These are phyloP conservation scores for Echinarachnius parma DNA, from an alignment of 53 echinoderm and acorn worm genomes.

Conservation along the genomic window DNA sequence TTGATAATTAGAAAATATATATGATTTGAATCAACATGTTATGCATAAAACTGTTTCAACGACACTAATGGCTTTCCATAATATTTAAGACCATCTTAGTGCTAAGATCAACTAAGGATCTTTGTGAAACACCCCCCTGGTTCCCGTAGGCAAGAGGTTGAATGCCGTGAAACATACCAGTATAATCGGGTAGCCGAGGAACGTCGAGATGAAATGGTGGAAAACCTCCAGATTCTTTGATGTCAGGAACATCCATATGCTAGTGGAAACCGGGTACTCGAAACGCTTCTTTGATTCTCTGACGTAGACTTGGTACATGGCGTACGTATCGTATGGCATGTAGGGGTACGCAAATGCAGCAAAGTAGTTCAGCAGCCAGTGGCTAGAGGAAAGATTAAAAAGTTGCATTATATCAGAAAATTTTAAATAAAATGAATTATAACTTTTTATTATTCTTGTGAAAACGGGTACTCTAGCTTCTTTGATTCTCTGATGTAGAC, in stretches of 20 bases:
- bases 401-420: no score
- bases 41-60: no score
- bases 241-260: slow-evolving; percentile 20
- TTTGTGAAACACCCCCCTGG: no score
- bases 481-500: slow-evolving; percentile 34
- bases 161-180: slow-evolving; percentile 67
- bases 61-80: no score
- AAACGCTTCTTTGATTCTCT: slow-evolving; percentile 24
- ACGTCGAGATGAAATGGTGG: slow-evolving; percentile 58
- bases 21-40: no score
- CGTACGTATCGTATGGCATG: slow-evolving; percentile 73
- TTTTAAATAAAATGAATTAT: no score
- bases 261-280: slow-evolving; percentile 7
- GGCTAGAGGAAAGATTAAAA: slow-evolving; percentile 30
- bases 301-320: slow-evolving; percentile 51
- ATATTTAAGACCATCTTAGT: no score
- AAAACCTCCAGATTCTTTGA: slow-evolving; percentile 38
- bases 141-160: no score
- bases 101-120: no score
- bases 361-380: slow-evolving; percentile 60
- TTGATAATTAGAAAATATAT: no score
- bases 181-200: slow-evolving; percentile 60
- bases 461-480: slow-evolving; percentile 18
- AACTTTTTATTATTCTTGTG: no score
- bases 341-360: slow-evolving; percentile 64